Conservation (phyloP, 1,140 invertebrate genomes). For the Papilio polyxenes region DNA sequence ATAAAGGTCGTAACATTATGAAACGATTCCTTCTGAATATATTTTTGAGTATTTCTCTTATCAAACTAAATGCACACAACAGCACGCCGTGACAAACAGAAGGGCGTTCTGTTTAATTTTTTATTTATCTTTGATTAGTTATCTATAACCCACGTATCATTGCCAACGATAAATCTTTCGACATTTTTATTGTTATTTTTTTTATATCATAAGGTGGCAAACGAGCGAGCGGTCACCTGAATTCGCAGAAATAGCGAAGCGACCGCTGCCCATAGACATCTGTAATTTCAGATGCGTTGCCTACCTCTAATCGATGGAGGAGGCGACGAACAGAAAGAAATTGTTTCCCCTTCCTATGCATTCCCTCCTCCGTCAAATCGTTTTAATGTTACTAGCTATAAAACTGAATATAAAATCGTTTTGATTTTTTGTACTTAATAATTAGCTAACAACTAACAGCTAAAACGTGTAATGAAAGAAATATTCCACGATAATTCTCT, state of each 20-base stretch:
- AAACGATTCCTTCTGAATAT: not conserved
- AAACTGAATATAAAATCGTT: not conserved
- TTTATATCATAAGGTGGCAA: too few species aligned
- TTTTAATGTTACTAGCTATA: not conserved
- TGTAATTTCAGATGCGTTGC: too few species aligned
- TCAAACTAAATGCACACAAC: slow-evolving; percentile 15
- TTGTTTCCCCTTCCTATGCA: too few species aligned
- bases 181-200: not conserved
- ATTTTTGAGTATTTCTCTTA: not conserved
- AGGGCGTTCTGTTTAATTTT: slow-evolving; percentile 12
- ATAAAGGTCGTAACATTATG: slow-evolving; percentile 72
- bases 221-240: too few species aligned
- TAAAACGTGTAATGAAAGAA: not conserved
- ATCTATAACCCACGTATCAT: slow-evolving; percentile 41
- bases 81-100: not conserved
- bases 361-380: too few species aligned
- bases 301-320: too few species aligned
- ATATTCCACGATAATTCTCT: not conserved
- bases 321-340: too few species aligned
- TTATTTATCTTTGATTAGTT: slow-evolving; percentile 45
- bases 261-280: too few species aligned
- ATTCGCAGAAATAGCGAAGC: too few species aligned
- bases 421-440: not conserved
- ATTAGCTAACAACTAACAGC: not conserved
- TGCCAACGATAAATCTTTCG: not conserved